Evolutionary conservation across 2,797 vertebrate genomes (phyloP).

Genomic region (Takifugu rubripes): DNA sequence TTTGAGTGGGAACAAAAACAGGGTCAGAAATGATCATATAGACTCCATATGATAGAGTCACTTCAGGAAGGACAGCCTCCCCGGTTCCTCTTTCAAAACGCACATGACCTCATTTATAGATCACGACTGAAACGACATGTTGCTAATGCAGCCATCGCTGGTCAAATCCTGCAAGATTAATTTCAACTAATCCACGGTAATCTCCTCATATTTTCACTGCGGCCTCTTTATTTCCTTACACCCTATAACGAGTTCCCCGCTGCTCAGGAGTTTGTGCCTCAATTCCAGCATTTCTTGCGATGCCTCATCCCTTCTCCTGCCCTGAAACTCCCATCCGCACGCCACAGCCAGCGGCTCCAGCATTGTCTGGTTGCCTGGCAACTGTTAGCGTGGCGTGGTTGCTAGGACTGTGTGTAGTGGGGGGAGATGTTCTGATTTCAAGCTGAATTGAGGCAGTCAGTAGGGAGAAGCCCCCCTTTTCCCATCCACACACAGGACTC

Average conservation of each 20-base stretch:
- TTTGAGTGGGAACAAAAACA: constrained; percentile 42
- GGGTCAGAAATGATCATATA: constrained; percentile 35
- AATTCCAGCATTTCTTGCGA: constrained; percentile 26
- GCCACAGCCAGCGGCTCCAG: constrained; percentile 71
- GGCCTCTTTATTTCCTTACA: constrained; percentile 10
- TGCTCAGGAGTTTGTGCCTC: not conserved
- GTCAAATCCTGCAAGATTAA: constrained; percentile 65
- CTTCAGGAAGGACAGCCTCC: constrained; percentile 13
- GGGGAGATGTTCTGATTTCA: constrained; percentile 74
- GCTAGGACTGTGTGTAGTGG: constrained; percentile 62
- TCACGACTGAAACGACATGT: constrained; percentile 61
- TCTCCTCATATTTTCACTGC: constrained; percentile 42
- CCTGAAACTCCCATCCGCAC: constrained; percentile 57
- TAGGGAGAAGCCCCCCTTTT: constrained; percentile 66
- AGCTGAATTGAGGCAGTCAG: constrained; percentile 76
- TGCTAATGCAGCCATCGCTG: constrained; percentile 60
- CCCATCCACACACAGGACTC: constrained; percentile 66
- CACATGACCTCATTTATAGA: constrained; percentile 61
- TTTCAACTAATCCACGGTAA: constrained; percentile 68
- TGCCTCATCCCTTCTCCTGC: constrained; percentile 35
- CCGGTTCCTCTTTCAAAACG: constrained; percentile 47
- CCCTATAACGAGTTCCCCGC: not conserved
- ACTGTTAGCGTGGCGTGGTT: constrained; percentile 81
- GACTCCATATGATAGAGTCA: not conserved
- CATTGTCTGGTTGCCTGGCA: constrained; percentile 80